A percentile compares a stretch with the other conserved stretches of the same genome.
These are phyloP conservation scores for Elachura formosa DNA, from an alignment of 2,113 vertebrate species.

Conservation along the genomic window DNA sequence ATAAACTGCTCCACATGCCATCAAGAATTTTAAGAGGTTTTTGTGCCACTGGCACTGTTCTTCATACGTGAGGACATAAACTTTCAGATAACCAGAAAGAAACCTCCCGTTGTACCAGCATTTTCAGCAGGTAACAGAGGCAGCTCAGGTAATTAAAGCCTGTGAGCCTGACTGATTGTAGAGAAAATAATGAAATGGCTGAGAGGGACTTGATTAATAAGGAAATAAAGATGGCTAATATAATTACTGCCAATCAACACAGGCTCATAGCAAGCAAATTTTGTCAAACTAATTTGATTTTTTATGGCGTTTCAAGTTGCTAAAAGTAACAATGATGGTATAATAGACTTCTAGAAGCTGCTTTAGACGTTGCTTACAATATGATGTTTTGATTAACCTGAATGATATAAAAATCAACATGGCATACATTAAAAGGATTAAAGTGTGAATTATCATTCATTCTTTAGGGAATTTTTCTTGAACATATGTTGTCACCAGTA, in stretches of 20 bases:
- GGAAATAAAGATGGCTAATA: conserved; percentile 37
- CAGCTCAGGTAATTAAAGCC: conserved; percentile 21
- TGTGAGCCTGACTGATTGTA: conserved; percentile 1
- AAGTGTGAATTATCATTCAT: not conserved
- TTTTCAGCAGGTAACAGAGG: not conserved
- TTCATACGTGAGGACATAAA: not conserved
- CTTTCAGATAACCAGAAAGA: not conserved
- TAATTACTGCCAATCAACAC: conserved; percentile 27
- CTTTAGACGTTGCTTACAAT: not conserved
- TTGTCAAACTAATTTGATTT: conserved; percentile 45
- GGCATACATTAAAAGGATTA: not conserved
- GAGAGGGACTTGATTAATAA: conserved; percentile 46
- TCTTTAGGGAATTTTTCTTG: not conserved
- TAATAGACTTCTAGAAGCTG: conserved; percentile 33
- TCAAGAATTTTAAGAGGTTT: not conserved
- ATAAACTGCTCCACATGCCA: not conserved
- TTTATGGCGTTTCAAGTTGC: conserved; percentile 19
- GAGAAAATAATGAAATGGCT: conserved; percentile 38
- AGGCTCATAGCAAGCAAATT: not conserved
- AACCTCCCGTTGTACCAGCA: not conserved
- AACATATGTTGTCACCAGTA: not conserved
- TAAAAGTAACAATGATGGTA: conserved; percentile 17
- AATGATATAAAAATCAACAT: conserved; percentile 13
- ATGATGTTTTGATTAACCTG: not conserved
- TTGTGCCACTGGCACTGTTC: not conserved